Conservation (phyloP, 2,888 invertebrate genomes). For the Gryllus longicercus region DNA sequence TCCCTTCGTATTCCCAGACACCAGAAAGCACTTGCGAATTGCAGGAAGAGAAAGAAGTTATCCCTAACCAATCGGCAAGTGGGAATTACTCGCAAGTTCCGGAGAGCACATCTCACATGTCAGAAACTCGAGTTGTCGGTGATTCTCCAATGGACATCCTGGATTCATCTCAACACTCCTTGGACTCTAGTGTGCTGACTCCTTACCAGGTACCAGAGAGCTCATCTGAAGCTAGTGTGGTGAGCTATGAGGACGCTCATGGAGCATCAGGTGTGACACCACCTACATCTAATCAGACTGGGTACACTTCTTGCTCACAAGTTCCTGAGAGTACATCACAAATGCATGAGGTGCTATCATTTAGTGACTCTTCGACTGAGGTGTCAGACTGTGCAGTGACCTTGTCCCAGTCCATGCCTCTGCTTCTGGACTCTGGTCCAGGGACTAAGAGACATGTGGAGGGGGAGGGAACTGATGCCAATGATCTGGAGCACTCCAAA, state of each 20-base stretch:
- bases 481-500: constrained; percentile 10
- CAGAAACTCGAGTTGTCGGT: background rate
- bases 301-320: constrained; percentile 11
- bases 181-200: background rate
- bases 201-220: background rate
- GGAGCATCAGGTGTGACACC: background rate
- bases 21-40: background rate
- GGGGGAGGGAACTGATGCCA: constrained; percentile 9
- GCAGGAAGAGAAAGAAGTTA: background rate
- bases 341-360: background rate
- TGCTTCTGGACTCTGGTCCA: constrained; percentile 22
- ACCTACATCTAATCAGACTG: background rate
- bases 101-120: constrained; percentile 1
- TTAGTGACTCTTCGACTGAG: constrained; percentile 18
- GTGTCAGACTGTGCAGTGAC: background rate
- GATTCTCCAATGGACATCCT: constrained; percentile 6
- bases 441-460: background rate
- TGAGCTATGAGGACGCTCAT: background rate
- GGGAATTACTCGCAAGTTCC: background rate
- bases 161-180: constrained; percentile 4
- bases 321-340: background rate
- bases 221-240: background rate
- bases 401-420: constrained; percentile 28
- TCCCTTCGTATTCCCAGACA: constrained; percentile 17
- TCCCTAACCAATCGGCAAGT: background rate